A percentile compares a stretch with the other conserved stretches of the same genome.
phyloP scores from a whole-genome alignment of 1,140 invertebrate species.

The Littorina saxatilis region DNA sequence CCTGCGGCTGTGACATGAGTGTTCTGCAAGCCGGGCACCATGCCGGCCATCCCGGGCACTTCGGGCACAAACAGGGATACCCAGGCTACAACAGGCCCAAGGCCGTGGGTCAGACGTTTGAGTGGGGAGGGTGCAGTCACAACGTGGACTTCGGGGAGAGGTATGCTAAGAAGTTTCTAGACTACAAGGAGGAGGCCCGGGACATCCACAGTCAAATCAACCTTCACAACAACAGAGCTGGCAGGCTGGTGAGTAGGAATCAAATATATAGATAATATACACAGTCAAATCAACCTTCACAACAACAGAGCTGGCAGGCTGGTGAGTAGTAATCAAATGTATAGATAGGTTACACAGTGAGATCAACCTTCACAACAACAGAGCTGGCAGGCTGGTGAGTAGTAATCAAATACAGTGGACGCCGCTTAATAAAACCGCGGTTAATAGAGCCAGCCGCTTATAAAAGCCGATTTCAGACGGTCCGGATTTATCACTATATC shows the following conservation, averaged over 20 bases:
- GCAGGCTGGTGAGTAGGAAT: conserved; percentile 78
- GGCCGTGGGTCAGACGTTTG: conserved; percentile 80
- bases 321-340: conserved; percentile 77
- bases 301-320: conserved; percentile 82
- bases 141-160: conserved; percentile 97
- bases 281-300: conserved; percentile 85
- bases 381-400: conserved; percentile 80
- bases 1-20: conserved; percentile 86
- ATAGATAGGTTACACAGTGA: conserved; percentile 87
- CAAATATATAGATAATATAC: too few species aligned
- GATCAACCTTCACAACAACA: conserved; percentile 83
- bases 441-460: too few species aligned
- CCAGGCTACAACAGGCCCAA: not conserved
- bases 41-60: not conserved
- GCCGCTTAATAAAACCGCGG: too few species aligned
- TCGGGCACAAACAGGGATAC: conserved; percentile 67
- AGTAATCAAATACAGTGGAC: too few species aligned
- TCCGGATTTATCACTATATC: too few species aligned
- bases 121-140: conserved; percentile 96
- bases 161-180: conserved; percentile 93
- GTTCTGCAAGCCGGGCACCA: conserved; percentile 69
- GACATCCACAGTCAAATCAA: conserved; percentile 85
- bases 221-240: conserved; percentile 82
- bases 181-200: conserved; percentile 84
- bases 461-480: too few species aligned